Percentiles rank a stretch among this genome's conserved stretches.
Conservation (phyloP, 2,888 invertebrate species). For the Proisotoma minuta region DNA sequence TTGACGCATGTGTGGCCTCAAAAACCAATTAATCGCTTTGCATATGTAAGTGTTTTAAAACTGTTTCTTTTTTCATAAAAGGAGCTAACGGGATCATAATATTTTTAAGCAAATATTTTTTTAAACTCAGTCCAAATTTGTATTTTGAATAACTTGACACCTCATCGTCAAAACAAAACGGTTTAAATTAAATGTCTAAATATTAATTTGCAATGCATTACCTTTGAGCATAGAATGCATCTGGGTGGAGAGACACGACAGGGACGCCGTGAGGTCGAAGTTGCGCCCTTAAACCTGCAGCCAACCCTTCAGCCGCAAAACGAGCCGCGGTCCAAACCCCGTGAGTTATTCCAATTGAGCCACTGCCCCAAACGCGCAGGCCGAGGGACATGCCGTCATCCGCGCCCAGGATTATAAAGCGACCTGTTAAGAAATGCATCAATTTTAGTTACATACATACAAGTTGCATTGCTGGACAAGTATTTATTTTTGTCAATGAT, state of each 20-base stretch:
- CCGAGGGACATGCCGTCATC: constrained; percentile 50
- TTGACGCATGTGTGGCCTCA: too few species aligned
- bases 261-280: constrained; percentile 61
- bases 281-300: constrained; percentile 43
- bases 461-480: too few species aligned
- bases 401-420: constrained; percentile 66
- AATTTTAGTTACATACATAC: too few species aligned
- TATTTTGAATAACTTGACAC: too few species aligned
- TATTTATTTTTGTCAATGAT: too few species aligned
- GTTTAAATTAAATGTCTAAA: not conserved
- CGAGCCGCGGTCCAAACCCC: constrained; percentile 45
- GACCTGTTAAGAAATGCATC: too few species aligned
- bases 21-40: too few species aligned
- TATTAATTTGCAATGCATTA: constrained; percentile 16
- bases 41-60: too few species aligned
- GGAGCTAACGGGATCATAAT: too few species aligned
- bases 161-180: not conserved
- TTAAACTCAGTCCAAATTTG: too few species aligned
- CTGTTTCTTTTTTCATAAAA: too few species aligned
- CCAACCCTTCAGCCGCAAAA: constrained; percentile 43
- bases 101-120: too few species aligned
- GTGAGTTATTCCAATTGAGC: constrained; percentile 40
- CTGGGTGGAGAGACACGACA: constrained; percentile 70
- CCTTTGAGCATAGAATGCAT: constrained; percentile 51
- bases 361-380: constrained; percentile 46